Base-by-base conservation (phyloP, 2,888 invertebrate genomes). In the Pyrochroa serraticornis region DNA sequence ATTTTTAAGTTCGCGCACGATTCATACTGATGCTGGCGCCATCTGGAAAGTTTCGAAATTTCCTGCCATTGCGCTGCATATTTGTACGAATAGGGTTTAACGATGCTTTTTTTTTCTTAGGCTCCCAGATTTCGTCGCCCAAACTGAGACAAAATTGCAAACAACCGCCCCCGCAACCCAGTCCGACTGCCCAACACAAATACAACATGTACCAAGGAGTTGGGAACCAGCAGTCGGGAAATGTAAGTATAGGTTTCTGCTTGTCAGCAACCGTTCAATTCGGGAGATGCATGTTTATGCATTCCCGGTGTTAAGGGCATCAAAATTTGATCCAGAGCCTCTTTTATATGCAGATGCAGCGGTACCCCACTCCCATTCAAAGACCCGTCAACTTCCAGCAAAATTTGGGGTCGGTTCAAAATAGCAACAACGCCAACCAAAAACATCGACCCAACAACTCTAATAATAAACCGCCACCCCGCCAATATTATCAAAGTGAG, bases 61-160 rank as follows among this genome's bases (percentile, higher is more conserved):
- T 22, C 22, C 22, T 22, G 22, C 22, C 22, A 22, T 22, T 22
- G 22, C 22, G 22, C 22, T 22, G 22, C 22, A 22, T 22, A n/a
- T 22, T 22, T 22, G 2, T 22, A 5, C 5, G 3, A 22, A 5
- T 5, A 22, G 22, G 22, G 22, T 5, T 22, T 22, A 22, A 22
- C 22, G 22, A 5, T 22, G 2, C 22, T 22, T 39, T 39, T 39
- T 43, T 30, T n/a, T 55, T 72, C 73, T 36, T 60, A 83, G 84
- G 81, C 35, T 77, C 83, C 31, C 84, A 83, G 76, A 83, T 84
- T 68, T 82, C 83, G 46, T 84, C 84, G n/a, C 84, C 84, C 44
- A 84, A 84, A 72, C 83, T 83, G 35, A 79, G 83, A 49, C 78
- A 77, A 69, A 81, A 80, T 58, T 78, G 77, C 63, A 83, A 83